phyloP scores from a whole-genome alignment of 2,113 vertebrate species.

The Zosterops japonicus region DNA sequence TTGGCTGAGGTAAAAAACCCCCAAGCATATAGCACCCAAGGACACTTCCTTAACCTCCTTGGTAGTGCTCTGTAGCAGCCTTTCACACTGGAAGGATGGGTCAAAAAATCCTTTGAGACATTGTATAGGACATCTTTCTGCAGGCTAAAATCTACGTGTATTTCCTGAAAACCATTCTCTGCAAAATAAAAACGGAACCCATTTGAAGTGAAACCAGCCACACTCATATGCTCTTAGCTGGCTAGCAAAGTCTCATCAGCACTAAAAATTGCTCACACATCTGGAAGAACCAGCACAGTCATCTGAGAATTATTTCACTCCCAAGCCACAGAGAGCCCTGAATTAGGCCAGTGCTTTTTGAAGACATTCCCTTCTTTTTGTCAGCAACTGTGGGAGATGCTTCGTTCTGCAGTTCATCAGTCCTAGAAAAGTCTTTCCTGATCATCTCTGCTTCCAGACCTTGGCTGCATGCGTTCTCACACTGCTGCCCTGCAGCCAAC shows the following conservation, averaged over 20 bases:
- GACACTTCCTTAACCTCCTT: not conserved
- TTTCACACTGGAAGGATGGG: not conserved
- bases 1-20: not conserved
- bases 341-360: not conserved
- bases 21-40: not conserved
- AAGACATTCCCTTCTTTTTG: not conserved
- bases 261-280: conserved; percentile 44
- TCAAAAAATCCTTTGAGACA: not conserved
- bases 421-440: not conserved
- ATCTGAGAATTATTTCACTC: conserved; percentile 22
- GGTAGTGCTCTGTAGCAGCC: fast-evolving
- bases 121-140: not conserved
- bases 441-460: not conserved
- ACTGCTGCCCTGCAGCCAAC: not conserved
- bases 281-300: not conserved
- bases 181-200: not conserved
- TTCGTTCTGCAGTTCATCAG: not conserved
- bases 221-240: not conserved
- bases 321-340: not conserved
- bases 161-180: not conserved
- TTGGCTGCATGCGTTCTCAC: not conserved
- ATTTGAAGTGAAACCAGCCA: not conserved
- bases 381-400: not conserved
- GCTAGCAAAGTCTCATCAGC: not conserved
- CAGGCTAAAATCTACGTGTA: not conserved